phyloP scores from a whole-genome alignment of 1,140 invertebrate genomes.

The Pentalonia nigronervosa region DNA sequence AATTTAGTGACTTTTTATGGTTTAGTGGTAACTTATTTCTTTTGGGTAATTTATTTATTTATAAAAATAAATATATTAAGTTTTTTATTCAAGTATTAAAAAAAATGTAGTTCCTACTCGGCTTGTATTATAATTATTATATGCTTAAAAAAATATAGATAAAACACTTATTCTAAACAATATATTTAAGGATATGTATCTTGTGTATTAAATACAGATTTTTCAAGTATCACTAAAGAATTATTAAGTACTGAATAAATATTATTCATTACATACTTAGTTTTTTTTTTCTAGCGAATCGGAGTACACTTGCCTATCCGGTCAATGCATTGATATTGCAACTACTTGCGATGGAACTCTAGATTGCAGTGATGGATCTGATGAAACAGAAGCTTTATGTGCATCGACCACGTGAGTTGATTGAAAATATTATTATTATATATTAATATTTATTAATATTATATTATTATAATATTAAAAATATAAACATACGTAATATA shows the following conservation, averaged over 20 bases:
- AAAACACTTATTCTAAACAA: background rate
- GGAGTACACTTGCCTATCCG: background rate
- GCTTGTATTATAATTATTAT: background rate
- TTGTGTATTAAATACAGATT: background rate
- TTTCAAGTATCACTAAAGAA: background rate
- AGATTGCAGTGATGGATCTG: conserved; percentile 61
- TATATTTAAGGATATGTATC: background rate
- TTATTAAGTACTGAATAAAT: background rate
- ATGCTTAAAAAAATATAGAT: background rate
- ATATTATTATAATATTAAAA: no score
- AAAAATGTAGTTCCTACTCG: background rate
- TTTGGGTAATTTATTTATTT: no score
- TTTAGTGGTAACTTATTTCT: background rate
- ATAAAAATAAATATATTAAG: background rate
- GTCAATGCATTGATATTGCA: conserved; percentile 63
- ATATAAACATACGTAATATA: background rate
- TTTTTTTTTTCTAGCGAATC: background rate
- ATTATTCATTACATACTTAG: background rate
- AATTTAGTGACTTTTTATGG: background rate
- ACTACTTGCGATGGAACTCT: conserved; percentile 60
- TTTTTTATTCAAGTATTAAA: background rate
- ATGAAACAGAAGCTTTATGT: conserved; percentile 54
- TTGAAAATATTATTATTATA: no score
- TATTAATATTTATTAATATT: no score
- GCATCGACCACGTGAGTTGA: background rate